Percentiles rank a stretch among this genome's conserved stretches.
Evolutionary conservation across 2,888 invertebrate genomes (phyloP).

Genomic region (Agriotes lineatus): DNA sequence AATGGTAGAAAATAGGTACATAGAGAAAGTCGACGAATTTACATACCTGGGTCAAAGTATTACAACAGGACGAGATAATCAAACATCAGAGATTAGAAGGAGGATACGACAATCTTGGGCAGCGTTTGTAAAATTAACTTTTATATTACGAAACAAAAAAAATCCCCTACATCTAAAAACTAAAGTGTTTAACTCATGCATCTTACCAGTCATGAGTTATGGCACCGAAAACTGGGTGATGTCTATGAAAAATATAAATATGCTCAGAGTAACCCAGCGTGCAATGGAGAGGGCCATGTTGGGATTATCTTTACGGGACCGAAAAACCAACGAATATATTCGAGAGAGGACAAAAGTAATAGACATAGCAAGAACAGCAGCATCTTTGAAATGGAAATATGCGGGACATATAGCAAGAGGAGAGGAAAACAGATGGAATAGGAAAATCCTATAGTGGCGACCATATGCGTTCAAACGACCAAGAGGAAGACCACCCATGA

Average conservation of each 20-base stretch:
- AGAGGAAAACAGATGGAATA: not conserved
- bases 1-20: no score
- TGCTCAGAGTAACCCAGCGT: no score
- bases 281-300: no score
- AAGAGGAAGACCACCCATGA: not conserved
- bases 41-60: not conserved
- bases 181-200: no score
- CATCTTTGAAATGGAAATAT: not conserved
- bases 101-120: not conserved
- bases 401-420: not conserved
- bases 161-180: no score
- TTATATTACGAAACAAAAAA: no score
- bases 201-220: no score
- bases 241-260: no score
- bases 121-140: not conserved
- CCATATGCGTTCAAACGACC: not conserved
- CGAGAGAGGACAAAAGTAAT: no score
- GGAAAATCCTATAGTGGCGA: not conserved
- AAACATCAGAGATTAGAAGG: not conserved
- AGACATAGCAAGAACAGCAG: not conserved
- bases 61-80: not conserved
- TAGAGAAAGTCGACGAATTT: not conserved
- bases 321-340: no score
- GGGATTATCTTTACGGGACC: no score
- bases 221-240: no score